A percentile compares a stretch with the other conserved stretches of the same genome.
phyloP scores from a whole-genome alignment of 2,113 vertebrate species.

The Sphyrna mokarran region DNA sequence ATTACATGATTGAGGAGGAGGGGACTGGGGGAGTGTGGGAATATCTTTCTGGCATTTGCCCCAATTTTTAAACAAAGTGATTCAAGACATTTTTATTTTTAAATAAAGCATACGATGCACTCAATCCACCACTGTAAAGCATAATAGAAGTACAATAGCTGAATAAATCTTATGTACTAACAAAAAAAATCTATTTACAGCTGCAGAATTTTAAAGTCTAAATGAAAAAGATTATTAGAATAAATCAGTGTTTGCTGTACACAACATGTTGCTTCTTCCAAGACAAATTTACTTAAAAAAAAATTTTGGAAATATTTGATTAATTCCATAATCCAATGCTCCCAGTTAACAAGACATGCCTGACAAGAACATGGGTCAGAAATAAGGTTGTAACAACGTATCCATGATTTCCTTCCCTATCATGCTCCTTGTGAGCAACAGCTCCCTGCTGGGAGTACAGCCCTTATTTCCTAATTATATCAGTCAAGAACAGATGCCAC shows the following conservation, averaged over 20 bases:
- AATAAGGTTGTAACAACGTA: background rate
- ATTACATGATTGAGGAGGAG: background rate
- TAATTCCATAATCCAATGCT: background rate
- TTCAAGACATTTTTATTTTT: background rate
- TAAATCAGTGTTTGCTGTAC: slow-evolving; percentile 4
- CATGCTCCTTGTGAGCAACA: background rate
- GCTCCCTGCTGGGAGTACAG: background rate
- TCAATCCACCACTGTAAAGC: background rate
- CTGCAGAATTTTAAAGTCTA: background rate
- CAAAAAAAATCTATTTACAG: background rate
- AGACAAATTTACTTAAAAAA: background rate
- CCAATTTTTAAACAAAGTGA: background rate
- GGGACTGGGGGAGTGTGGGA: too few species aligned
- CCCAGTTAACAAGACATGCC: background rate
- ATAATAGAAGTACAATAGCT: background rate
- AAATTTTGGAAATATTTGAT: background rate
- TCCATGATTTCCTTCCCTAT: background rate
- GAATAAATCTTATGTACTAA: background rate
- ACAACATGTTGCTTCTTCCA: background rate
- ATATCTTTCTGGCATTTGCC: background rate
- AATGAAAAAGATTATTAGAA: background rate
- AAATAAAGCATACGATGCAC: background rate
- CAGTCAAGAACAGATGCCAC: slow-evolving; percentile 1
- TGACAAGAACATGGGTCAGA: background rate
- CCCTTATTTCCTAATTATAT: slow-evolving; percentile 19